Conservation (phyloP, 2,113 vertebrate genomes). For the Pelvicachromis taeniatus region DNA sequence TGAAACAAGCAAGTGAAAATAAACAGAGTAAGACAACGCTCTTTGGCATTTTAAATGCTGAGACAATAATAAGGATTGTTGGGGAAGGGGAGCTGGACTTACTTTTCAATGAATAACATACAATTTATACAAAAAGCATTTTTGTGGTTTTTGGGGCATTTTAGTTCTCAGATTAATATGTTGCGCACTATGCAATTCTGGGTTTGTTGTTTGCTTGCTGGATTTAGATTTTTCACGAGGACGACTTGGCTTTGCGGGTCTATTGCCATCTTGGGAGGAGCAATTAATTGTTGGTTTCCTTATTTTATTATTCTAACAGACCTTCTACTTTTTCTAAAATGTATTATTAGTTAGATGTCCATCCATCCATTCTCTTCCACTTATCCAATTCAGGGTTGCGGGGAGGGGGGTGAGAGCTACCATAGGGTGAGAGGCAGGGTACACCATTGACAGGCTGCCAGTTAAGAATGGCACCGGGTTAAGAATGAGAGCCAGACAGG, state of each 20-base stretch:
- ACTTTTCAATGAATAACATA: not conserved
- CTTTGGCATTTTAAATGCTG: not conserved
- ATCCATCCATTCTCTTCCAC: too few relatives aligned
- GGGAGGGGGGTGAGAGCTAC: not conserved
- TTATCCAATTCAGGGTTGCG: too few relatives aligned
- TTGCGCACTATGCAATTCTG: not conserved
- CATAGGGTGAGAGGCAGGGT: not conserved
- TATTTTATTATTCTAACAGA: too few relatives aligned
- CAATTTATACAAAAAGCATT: not conserved
- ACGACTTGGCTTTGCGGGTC: not conserved
- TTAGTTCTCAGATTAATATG: not conserved
- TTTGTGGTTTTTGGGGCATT: fast-evolving
- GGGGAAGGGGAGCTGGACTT: not conserved
- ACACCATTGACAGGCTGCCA: not conserved
- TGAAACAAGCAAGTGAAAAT: not conserved
- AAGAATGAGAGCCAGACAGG: fast-evolving
- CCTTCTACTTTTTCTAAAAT: not conserved
- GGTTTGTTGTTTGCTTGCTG: not conserved
- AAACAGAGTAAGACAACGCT: fast-evolving
- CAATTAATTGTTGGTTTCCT: too few relatives aligned
- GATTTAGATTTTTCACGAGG: not conserved
- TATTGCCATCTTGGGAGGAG: too few relatives aligned
- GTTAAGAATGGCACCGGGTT: not conserved
- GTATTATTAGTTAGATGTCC: not conserved
- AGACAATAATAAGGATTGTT: not conserved